These are phyloP conservation scores for Sebastes diploproa DNA, from an alignment of 2,797 vertebrate species.

Conservation along the genomic window DNA sequence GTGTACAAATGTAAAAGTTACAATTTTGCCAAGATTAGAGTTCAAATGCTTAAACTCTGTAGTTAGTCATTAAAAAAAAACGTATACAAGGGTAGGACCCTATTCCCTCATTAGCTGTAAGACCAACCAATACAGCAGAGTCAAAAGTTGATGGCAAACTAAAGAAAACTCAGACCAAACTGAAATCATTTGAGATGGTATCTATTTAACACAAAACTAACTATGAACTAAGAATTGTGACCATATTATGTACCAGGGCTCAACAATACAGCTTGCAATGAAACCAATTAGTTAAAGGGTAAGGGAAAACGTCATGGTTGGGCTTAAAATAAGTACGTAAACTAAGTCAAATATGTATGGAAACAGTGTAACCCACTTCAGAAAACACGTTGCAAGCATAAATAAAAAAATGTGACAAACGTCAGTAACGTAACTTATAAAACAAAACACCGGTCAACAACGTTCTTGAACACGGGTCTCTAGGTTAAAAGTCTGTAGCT, in stretches of 20 bases:
- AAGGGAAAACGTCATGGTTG: no score
- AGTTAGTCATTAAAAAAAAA: slow-evolving; percentile 9
- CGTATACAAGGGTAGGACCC: background rate
- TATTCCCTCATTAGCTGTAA: slow-evolving; percentile 18
- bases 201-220: background rate
- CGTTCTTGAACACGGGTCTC: rapidly evolving
- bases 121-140: background rate
- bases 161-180: background rate
- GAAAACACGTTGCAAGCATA: no score
- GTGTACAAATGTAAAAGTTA: slow-evolving; percentile 34
- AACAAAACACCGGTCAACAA: no score
- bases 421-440: no score
- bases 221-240: background rate
- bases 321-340: no score
- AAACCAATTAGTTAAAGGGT: no score
- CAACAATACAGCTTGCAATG: no score
- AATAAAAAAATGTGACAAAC: no score
- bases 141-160: slow-evolving; percentile 11
- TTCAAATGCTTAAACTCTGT: slow-evolving; percentile 24
- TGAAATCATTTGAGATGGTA: slow-evolving; percentile 15
- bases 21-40: slow-evolving; percentile 18
- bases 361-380: no score
- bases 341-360: no score
- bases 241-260: background rate
- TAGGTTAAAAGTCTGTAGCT: no score